Conservation (phyloP, 2,888 invertebrate genomes). For the Hemithea aestivaria region DNA sequence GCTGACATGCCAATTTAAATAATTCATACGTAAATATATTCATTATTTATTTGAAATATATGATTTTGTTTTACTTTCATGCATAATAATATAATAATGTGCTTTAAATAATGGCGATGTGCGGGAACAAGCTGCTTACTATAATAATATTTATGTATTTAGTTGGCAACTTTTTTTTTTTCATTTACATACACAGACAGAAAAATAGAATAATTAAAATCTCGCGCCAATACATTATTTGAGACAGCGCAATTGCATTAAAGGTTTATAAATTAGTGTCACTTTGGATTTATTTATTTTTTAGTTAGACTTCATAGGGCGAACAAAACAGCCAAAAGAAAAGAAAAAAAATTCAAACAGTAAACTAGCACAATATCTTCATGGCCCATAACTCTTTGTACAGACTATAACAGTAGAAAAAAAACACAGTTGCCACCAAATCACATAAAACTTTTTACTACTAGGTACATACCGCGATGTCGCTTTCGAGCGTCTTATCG, state of each 20-base stretch:
- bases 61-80: conserved; percentile 41
- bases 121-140: conserved; percentile 14
- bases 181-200: conserved; percentile 1
- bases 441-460: conserved; percentile 11
- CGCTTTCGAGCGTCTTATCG: conserved; percentile 83
- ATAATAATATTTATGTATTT: background rate
- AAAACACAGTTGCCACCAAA: conserved; percentile 9
- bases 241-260: too few species aligned
- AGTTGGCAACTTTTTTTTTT: conserved; percentile 6
- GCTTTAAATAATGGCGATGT: conserved; percentile 35
- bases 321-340: too few species aligned
- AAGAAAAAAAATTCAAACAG: too few species aligned
- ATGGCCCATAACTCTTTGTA: too few species aligned
- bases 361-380: too few species aligned
- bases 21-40: too few species aligned
- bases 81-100: conserved; percentile 43
- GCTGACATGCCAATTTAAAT: background rate
- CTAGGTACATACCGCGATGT: conserved; percentile 72
- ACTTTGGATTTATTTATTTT: too few species aligned
- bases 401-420: too few species aligned
- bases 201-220: too few species aligned
- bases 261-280: too few species aligned
- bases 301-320: too few species aligned
- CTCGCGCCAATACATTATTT: too few species aligned
- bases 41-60: conserved; percentile 1